phyloP scores from a whole-genome alignment of 92 coral and sea anemone species.

The Porites lobata region DNA sequence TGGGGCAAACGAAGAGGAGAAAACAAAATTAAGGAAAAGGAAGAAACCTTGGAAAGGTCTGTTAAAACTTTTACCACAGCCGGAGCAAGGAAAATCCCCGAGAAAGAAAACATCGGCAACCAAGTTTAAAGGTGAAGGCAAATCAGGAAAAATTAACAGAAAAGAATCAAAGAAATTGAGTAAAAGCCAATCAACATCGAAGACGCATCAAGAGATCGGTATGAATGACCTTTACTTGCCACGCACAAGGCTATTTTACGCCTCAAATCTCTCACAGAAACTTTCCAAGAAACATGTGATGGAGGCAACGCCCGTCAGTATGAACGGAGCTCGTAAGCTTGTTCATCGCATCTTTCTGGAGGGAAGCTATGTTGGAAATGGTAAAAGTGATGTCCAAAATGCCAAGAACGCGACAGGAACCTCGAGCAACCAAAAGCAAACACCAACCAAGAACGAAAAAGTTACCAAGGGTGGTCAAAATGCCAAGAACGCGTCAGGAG shows the following conservation, averaged over 20 bases:
- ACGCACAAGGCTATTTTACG: conserved; percentile 19
- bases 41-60: conserved; percentile 29
- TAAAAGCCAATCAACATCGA: not conserved
- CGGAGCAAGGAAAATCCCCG: not conserved
- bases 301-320: conserved; percentile 55
- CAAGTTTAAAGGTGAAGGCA: not conserved
- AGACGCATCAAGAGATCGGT: conserved; percentile 3
- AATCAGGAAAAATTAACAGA: not conserved
- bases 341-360: conserved; percentile 58
- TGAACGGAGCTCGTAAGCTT: conserved; percentile 63
- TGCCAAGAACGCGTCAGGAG: conserved; percentile 8
- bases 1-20: not conserved
- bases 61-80: not conserved
- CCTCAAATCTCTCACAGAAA: conserved; percentile 34
- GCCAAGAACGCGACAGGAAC: conserved; percentile 14
- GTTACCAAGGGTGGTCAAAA: not conserved
- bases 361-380: not conserved
- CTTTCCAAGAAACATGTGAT: conserved; percentile 68
- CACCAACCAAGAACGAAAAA: not conserved
- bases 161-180: not conserved
- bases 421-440: not conserved
- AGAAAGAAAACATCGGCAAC: not conserved
- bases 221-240: conserved; percentile 45
- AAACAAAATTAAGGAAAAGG: not conserved
- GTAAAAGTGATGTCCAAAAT: conserved; percentile 1